A percentile compares a stretch with the other conserved stretches of the same genome.
These are phyloP conservation scores for Scomber colias DNA, from an alignment of 2,113 vertebrate genomes.

Conservation along the genomic window DNA sequence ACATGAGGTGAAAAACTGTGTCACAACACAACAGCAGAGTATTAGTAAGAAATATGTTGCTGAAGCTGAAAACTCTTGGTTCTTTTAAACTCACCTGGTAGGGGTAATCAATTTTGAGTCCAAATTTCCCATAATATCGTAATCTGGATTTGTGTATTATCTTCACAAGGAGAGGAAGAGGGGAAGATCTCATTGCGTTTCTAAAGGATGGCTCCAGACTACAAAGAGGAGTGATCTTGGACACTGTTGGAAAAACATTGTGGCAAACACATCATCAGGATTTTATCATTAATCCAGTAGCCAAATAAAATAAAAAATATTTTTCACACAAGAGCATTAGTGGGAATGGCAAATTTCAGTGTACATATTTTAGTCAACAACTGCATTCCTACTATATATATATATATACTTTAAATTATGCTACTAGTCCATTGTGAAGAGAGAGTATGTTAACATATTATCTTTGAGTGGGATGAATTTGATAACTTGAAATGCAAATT, in stretches of 20 bases:
- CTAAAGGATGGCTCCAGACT: slow-evolving; percentile 86
- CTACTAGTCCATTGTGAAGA: too few species aligned
- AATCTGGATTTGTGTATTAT: slow-evolving; percentile 92
- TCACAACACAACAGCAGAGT: neutral
- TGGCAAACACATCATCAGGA: neutral
- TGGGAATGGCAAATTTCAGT: too few species aligned
- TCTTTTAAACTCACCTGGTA: slow-evolving; percentile 87
- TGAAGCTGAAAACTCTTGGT: neutral
- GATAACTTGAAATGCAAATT: too few species aligned
- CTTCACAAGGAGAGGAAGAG: slow-evolving; percentile 90
- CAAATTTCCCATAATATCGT: slow-evolving; percentile 90
- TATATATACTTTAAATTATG: too few species aligned
- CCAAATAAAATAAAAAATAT: neutral
- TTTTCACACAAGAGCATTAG: neutral
- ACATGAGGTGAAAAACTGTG: neutral
- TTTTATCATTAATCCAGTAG: neutral
- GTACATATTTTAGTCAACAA: too few species aligned
- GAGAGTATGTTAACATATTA: too few species aligned
- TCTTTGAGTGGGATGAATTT: too few species aligned
- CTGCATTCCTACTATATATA: too few species aligned
- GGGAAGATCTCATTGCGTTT: slow-evolving; percentile 75
- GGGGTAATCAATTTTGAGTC: slow-evolving; percentile 87
- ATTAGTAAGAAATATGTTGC: neutral
- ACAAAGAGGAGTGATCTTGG: slow-evolving; percentile 84
- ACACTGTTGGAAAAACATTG: slow-evolving; percentile 80